phyloP scores from a whole-genome alignment of 2,797 vertebrate species.

The Cyprinella venusta region DNA sequence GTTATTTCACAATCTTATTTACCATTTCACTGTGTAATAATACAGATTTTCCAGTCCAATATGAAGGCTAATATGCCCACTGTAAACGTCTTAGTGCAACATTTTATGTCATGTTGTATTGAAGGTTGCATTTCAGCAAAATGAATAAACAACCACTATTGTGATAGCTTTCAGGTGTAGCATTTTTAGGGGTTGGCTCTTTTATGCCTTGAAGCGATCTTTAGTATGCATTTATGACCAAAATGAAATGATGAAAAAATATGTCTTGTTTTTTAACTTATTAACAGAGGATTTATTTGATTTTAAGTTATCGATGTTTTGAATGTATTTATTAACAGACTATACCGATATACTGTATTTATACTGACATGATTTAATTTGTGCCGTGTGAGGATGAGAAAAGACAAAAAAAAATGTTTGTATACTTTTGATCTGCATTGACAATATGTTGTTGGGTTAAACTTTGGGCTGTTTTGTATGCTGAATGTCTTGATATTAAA shows the following conservation, averaged over 20 bases:
- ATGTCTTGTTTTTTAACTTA: constrained; percentile 57
- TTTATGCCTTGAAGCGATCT: constrained; percentile 33
- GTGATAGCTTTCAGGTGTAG: constrained; percentile 33
- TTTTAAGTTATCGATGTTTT: constrained; percentile 54
- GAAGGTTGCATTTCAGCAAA: constrained; percentile 16
- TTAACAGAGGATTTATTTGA: constrained; percentile 57
- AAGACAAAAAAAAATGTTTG: constrained; percentile 57
- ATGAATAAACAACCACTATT: constrained; percentile 2
- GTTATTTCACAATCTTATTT: constrained; percentile 11
- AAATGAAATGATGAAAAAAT: constrained; percentile 27
- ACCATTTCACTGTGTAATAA: constrained; percentile 33
- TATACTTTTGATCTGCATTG: constrained; percentile 83
- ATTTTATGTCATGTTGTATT: constrained; percentile 4
- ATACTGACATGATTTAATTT: constrained; percentile 65
- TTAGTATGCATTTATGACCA: constrained; percentile 52
- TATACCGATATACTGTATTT: constrained; percentile 59
- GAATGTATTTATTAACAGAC: constrained; percentile 66
- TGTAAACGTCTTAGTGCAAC: neutral
- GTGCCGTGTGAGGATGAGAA: constrained; percentile 62
- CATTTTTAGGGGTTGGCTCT: constrained; percentile 22
- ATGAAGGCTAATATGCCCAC: neutral
- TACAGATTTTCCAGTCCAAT: neutral
- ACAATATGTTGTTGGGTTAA: constrained; percentile 74
- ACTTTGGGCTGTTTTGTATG: constrained; percentile 78
- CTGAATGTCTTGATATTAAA: constrained; percentile 80